Conservation (phyloP, 2,113 vertebrate species). For the Sinocyclocheilus anophthalmus region DNA sequence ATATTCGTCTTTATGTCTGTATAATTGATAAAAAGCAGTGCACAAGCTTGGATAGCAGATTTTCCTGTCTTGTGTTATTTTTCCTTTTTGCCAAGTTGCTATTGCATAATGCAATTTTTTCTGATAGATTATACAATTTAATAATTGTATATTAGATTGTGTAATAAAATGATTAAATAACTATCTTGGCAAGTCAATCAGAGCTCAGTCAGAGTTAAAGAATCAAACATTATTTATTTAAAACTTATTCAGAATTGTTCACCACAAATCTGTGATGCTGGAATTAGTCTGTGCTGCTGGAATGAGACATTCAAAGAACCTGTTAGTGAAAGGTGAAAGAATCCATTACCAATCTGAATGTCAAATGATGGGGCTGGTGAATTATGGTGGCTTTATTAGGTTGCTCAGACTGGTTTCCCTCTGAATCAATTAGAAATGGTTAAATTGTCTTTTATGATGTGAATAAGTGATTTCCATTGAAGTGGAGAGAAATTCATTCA, state of each 20-base stretch:
- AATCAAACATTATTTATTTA: background rate
- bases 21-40: background rate
- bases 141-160: background rate
- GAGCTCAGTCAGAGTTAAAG: background rate
- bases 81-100: background rate
- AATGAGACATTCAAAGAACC: background rate
- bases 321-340: conserved; percentile 41
- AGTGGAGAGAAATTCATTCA: conserved; percentile 22
- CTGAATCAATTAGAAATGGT: conserved; percentile 30
- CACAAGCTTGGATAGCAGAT: background rate
- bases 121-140: background rate
- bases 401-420: conserved; percentile 22
- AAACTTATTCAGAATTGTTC: conserved; percentile 1
- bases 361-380: conserved; percentile 33
- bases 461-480: conserved; percentile 43
- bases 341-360: conserved; percentile 35
- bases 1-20: background rate
- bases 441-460: conserved; percentile 28
- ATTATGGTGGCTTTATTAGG: conserved; percentile 24
- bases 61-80: background rate
- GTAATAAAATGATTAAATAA: background rate
- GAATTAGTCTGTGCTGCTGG: conserved; percentile 12
- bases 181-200: background rate
- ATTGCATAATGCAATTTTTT: background rate
- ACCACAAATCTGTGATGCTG: background rate